Base-by-base conservation (phyloP, 2,797 vertebrate genomes). In the Rhadinocentrus ornatus region DNA sequence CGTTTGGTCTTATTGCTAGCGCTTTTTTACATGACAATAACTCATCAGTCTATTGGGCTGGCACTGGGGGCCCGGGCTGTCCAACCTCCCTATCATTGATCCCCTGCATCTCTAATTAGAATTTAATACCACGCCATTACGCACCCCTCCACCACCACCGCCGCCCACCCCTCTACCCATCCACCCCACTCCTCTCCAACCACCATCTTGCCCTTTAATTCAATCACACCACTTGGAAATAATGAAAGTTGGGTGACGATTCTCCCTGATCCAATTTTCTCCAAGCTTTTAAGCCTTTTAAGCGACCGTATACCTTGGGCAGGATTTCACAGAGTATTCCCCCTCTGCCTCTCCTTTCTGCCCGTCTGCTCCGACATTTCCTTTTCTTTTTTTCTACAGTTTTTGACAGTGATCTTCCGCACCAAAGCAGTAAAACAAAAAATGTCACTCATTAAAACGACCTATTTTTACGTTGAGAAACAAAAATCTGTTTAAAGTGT, bases 21-120 rank as follows among this genome's bases (percentile, higher is more conserved):
- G 97, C 97, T 98, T 98, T 98, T 99, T 99, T 99, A 99, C 98
- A 99, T 99, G 97, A 99, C 97, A 99, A 99, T 99, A 99, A 99
- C 96, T 99, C 98, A 99, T 99, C 98, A 97, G 97, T 99, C 98
- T 98, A 98, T 99, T 99, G 98, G 98, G 96, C 97, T 99, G 97
- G 96, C 96, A 97, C 96, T 96, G 96, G 96, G 97, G 97, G 95
- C 96, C 96, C 94, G 96, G 96, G 96, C 97, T 97, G 97, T 96
- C 97, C 97, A 96, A 97, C 96, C 97, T 97, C 96, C 97, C 97
- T 97, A 96, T 97, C 97, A 97, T 97, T 98, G 97, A 99, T 99
- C 97, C 97, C 97, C 97, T 98, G 97, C 97, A 97, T 98, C 97
- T 98, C 96, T 99, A 99, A 99, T 99, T 98, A 97, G 97, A 98